Evolutionary conservation across 2,888 invertebrate genomes (phyloP).

Genomic region (Capitulum mitella): DNA sequence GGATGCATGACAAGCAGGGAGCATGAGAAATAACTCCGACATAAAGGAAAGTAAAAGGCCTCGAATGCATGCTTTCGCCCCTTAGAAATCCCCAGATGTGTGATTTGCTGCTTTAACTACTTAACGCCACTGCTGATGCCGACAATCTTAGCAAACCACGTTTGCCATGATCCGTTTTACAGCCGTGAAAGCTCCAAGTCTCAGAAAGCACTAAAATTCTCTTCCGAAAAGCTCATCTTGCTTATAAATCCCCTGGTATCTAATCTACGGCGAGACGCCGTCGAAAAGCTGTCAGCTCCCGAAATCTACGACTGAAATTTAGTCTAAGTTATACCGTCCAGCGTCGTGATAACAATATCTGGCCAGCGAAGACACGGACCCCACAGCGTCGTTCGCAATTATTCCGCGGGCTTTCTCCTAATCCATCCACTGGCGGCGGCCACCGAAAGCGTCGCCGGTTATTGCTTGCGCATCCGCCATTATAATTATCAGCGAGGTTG

Average conservation of each 20-base stretch:
- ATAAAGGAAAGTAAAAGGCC: no score
- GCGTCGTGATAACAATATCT: slow-evolving; percentile 3
- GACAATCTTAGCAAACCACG: no score
- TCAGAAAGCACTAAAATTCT: neutral
- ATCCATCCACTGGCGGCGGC: neutral
- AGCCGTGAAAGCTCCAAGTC: neutral
- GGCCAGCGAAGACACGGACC: neutral
- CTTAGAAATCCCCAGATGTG: no score
- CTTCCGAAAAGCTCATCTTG: neutral
- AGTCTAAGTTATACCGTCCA: slow-evolving; percentile 9
- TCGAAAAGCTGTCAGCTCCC: neutral
- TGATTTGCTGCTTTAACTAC: no score
- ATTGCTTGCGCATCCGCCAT: slow-evolving; percentile 14
- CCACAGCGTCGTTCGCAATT: neutral
- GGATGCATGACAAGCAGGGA: no score
- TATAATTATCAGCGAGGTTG: slow-evolving; percentile 13
- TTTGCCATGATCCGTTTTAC: no score
- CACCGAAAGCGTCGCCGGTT: neutral
- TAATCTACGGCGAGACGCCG: slow-evolving; percentile 8
- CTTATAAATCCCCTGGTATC: neutral
- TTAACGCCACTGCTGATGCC: no score
- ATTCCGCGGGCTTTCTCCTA: neutral
- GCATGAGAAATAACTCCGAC: no score
- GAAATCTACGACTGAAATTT: neutral
- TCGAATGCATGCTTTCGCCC: no score